These are phyloP conservation scores for Orchesella cincta DNA, from an alignment of 1,140 invertebrate species.

Conservation along the genomic window DNA sequence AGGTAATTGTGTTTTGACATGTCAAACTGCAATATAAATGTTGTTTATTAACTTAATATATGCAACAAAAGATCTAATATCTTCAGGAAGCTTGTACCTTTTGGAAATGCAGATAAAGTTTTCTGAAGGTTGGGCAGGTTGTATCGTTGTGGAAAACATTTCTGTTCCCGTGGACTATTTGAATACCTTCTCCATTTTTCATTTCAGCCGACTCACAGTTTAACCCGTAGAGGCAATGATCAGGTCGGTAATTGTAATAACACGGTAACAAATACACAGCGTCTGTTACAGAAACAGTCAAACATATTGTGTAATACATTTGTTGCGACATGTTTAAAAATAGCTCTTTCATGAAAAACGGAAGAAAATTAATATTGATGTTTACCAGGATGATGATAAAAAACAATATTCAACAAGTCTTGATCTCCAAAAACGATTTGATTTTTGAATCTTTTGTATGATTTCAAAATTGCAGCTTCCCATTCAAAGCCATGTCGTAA, in stretches of 20 bases:
- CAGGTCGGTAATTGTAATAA: slow-evolving; percentile 19
- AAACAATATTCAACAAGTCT: slow-evolving; percentile 95
- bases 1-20: not conserved
- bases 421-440: slow-evolving; percentile 97
- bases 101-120: not conserved
- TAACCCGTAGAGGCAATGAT: slow-evolving; percentile 30
- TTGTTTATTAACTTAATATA: not conserved
- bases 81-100: not conserved
- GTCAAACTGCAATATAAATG: not conserved
- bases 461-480: slow-evolving; percentile 77
- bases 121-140: not conserved
- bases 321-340: no score
- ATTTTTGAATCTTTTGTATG: slow-evolving; percentile 80
- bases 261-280: slow-evolving; percentile 21
- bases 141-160: not conserved
- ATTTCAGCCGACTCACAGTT: slow-evolving; percentile 24
- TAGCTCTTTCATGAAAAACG: not conserved
- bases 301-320: no score
- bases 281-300: not conserved
- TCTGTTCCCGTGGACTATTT: not conserved
- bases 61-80: no score
- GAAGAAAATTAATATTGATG: not conserved
- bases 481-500: slow-evolving; percentile 80
- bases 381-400: slow-evolving; percentile 80
- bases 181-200: not conserved